Evolutionary conservation across 2,797 vertebrate species (phyloP).

Genomic region (Cynopterus sphinx): DNA sequence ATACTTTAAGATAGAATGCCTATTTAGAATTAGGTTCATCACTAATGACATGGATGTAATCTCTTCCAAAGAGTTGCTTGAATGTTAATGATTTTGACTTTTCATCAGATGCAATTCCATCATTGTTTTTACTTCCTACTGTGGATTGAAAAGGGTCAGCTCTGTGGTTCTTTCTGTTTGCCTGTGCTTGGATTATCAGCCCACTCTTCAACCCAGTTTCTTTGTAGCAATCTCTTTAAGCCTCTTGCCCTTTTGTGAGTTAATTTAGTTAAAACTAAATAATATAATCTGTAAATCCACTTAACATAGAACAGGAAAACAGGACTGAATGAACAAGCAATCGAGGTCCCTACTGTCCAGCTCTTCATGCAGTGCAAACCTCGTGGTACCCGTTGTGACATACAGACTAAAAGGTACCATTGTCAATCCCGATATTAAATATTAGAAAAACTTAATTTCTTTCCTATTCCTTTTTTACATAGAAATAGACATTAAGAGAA

Average conservation of each 20-base stretch:
- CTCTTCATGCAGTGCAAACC: background rate
- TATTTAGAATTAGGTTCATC: background rate
- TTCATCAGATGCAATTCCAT: background rate
- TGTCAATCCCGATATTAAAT: background rate
- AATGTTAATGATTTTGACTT: conserved; percentile 54
- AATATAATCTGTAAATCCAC: conserved; percentile 74
- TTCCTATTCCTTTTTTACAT: background rate
- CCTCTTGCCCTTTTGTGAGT: conserved; percentile 63
- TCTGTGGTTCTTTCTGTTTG: background rate
- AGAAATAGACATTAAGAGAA: background rate
- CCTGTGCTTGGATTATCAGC: conserved; percentile 21
- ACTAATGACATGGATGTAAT: background rate
- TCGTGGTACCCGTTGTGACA: background rate
- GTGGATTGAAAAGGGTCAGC: conserved; percentile 18
- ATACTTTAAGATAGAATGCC: background rate
- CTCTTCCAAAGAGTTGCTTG: background rate
- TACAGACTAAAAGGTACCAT: fast-evolving
- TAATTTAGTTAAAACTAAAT: conserved; percentile 75
- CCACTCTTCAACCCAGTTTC: conserved; percentile 23
- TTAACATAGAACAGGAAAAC: conserved; percentile 48
- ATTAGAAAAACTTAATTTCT: background rate
- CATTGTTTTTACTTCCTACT: background rate
- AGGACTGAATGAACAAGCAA: background rate
- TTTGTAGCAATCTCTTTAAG: conserved; percentile 52
- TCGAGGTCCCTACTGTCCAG: background rate